Evolutionary conservation across 2,113 vertebrate species (phyloP), one percentile per base, ranked within the genome.

Genomic region (Ophiodon elongatus): DNA sequence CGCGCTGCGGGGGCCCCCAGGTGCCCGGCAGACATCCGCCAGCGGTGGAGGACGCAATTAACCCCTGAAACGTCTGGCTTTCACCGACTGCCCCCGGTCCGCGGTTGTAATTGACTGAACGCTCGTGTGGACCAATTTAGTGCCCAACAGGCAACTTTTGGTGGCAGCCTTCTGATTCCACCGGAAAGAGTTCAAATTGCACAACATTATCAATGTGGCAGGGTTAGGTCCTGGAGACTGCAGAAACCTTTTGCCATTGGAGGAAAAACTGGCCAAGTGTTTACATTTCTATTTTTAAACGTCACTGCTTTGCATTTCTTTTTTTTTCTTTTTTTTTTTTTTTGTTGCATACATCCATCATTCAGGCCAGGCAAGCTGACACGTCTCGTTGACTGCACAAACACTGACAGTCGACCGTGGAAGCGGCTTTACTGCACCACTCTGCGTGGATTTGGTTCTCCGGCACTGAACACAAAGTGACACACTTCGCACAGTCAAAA

Each of bases 11-110:
- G 73, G 63, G 73, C 52, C 67, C 14, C 41, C 78, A 35, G 76
- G 62, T 72, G 74, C 39, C 78, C 75, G 33, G 82, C 76, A 59
- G 57, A 17, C 62, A 75, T 65, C 50, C 43, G 8, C 56, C 84
- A 25, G 62, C 43, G 35, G 52, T 25, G 45, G 65, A 81, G 59
- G 66, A 85, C 69, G 35, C 80, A 84, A 85, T 91, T 90, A 84
- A 86, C 74, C 76, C 80, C 62, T 62, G 29, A 64, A 69, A 88
- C 56, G 64, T 85, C 23, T 76, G 41, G 14, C 27, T 66, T 66
- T 66, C 73, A 59, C 66, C 65, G 70, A 39, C 73, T 54, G 60
- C 23, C 67, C 23, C 52, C 23, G 35, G 41, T 47, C 25, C 8
- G 19, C 76, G 23, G 50, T 2, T 50, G 29, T 70, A 37, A 66